Evolutionary conservation across 2,113 vertebrate species (phyloP).

Genomic region (Apaloderma vittatum): DNA sequence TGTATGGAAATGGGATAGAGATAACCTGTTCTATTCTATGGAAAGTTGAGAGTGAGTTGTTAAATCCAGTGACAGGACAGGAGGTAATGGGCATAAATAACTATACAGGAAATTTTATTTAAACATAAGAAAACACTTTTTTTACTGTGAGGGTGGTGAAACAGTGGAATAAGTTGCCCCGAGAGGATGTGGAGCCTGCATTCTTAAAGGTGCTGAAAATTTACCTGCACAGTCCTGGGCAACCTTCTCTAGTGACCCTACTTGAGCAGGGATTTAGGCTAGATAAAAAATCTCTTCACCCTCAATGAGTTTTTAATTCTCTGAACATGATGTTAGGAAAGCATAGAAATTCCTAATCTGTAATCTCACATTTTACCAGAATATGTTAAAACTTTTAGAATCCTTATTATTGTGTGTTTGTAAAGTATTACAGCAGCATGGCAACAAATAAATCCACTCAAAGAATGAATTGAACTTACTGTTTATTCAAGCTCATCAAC

Average conservation of each 20-base stretch:
- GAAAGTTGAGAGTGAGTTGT: not conserved
- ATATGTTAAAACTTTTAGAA: not conserved
- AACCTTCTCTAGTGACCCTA: not conserved
- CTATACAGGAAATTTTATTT: not conserved
- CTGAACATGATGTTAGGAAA: not conserved
- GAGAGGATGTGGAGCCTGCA: not conserved
- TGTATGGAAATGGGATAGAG: not conserved
- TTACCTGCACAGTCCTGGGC: not conserved
- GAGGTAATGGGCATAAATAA: not conserved
- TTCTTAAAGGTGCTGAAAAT: not conserved
- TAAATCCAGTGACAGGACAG: not conserved
- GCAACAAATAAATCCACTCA: not conserved
- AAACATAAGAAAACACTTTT: not conserved
- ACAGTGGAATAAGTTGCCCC: not conserved
- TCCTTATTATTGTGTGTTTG: not conserved
- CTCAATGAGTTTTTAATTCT: not conserved
- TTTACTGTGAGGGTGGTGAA: not conserved
- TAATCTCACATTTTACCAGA: not conserved
- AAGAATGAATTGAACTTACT: not conserved
- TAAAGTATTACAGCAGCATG: not conserved
- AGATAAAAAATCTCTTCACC: not conserved
- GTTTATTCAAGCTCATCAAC: constrained; percentile 21
- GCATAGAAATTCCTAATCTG: not conserved
- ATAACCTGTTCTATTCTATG: not conserved
- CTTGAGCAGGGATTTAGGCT: not conserved